Conservation (phyloP, 1,140 invertebrate genomes). For the Ylistrum balloti region DNA sequence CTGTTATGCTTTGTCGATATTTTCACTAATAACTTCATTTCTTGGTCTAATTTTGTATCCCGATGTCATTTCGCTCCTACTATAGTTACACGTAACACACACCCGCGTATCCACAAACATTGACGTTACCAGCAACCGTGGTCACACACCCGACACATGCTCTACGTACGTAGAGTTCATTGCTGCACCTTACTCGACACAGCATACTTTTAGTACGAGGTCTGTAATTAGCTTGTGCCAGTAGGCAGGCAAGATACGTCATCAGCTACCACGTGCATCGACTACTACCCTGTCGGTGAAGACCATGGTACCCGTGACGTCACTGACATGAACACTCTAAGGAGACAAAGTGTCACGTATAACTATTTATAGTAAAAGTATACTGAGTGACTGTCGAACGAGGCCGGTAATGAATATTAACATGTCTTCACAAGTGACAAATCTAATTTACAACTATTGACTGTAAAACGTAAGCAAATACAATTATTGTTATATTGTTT, state of each 20-base stretch:
- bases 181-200: not conserved
- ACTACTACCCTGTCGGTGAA: not conserved
- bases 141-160: not conserved
- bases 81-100: too few relatives aligned
- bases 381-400: too few relatives aligned
- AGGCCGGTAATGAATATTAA: not conserved
- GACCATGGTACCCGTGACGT: not conserved
- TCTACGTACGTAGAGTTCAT: not conserved
- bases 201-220: constrained; percentile 14
- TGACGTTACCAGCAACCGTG: not conserved
- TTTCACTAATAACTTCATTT: not conserved
- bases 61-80: not conserved
- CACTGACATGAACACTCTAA: not conserved
- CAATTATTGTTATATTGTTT: not conserved
- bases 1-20: not conserved
- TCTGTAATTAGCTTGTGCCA: not conserved
- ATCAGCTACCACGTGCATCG: not conserved
- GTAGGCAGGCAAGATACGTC: constrained; percentile 8
- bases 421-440: not conserved
- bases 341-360: not conserved
- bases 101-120: not conserved
- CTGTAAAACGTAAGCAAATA: not conserved
- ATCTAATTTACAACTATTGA: not conserved
- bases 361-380: not conserved
- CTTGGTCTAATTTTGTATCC: not conserved